Percentiles rank a stretch among this genome's conserved stretches.
Evolutionary conservation across 2,113 vertebrate genomes (phyloP).

Genomic region (Crotalus horridus): DNA sequence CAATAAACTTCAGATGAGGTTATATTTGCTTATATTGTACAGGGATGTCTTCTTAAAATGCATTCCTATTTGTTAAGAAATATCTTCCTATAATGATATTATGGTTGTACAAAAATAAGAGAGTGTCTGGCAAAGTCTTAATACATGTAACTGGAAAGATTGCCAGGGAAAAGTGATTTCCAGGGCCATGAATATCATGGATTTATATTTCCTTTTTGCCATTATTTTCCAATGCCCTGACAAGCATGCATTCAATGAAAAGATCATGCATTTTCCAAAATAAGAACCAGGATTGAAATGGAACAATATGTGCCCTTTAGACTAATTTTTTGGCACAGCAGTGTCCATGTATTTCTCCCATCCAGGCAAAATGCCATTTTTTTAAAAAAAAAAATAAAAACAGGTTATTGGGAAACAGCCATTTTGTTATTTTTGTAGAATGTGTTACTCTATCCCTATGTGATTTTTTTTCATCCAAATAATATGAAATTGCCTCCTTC

Average conservation of each 20-base stretch:
- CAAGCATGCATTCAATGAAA: not conserved
- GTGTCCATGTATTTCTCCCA: not conserved
- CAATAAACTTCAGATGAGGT: not conserved
- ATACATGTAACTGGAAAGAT: not conserved
- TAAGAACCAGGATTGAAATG: not conserved
- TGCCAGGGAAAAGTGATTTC: conserved; percentile 8
- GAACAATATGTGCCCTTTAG: conserved; percentile 19
- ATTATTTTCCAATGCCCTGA: conserved; percentile 9
- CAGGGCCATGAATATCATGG: not conserved
- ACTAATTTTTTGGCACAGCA: not conserved
- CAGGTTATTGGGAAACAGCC: not conserved
- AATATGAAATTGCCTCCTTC: not conserved
- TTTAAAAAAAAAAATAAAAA: not conserved
- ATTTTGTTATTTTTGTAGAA: not conserved
- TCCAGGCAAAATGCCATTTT: not conserved
- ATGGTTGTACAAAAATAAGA: not conserved
- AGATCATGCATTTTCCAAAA: conserved; percentile 1
- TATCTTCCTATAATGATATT: not conserved
- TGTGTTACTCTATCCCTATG: not conserved
- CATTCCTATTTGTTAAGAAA: not conserved
- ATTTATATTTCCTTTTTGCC: not conserved
- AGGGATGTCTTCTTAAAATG: not conserved
- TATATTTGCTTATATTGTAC: not conserved
- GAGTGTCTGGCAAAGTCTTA: not conserved
- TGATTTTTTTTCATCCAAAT: not conserved